phyloP scores from a whole-genome alignment of 2,888 invertebrate genomes.

The Trypoxylon attenuatum region DNA sequence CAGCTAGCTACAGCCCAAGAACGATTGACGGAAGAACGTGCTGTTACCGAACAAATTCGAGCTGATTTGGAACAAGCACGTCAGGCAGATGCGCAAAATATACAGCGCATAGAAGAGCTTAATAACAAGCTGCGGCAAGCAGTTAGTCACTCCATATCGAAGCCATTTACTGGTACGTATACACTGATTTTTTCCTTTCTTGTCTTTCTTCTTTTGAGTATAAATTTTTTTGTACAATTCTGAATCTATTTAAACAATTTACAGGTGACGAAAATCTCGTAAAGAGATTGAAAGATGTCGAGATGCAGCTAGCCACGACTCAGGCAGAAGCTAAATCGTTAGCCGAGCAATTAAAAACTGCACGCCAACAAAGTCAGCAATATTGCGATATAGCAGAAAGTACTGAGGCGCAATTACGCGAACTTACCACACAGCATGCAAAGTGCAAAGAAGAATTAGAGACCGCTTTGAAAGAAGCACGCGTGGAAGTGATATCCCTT shows the following conservation, averaged over 20 bases:
- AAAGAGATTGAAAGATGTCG: conserved; percentile 82
- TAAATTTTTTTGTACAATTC: conserved; percentile 18
- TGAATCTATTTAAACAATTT: conserved; percentile 58
- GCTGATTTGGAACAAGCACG: conserved; percentile 79
- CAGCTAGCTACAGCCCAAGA: conserved; percentile 82
- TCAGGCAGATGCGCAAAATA: conserved; percentile 79
- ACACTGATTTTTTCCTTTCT: background rate
- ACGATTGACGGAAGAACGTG: conserved; percentile 84
- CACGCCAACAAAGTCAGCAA: conserved; percentile 87
- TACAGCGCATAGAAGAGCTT: conserved; percentile 82
- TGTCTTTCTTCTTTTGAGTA: background rate
- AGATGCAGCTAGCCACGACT: conserved; percentile 80
- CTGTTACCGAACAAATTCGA: conserved; percentile 79
- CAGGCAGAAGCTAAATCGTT: conserved; percentile 82
- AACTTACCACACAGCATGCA: conserved; percentile 78
- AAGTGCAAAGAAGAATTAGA: conserved; percentile 79
- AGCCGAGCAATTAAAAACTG: conserved; percentile 82
- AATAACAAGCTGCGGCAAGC: conserved; percentile 81
- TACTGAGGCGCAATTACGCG: conserved; percentile 86
- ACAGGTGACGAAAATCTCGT: conserved; percentile 78
- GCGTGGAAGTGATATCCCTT: conserved; percentile 74
- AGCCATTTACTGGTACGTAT: conserved; percentile 63
- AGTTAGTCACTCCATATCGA: conserved; percentile 60
- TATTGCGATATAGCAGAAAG: conserved; percentile 89
- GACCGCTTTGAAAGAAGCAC: conserved; percentile 76